phyloP scores from a whole-genome alignment of 1,140 invertebrate genomes.

The Diorhabda carinulata region DNA sequence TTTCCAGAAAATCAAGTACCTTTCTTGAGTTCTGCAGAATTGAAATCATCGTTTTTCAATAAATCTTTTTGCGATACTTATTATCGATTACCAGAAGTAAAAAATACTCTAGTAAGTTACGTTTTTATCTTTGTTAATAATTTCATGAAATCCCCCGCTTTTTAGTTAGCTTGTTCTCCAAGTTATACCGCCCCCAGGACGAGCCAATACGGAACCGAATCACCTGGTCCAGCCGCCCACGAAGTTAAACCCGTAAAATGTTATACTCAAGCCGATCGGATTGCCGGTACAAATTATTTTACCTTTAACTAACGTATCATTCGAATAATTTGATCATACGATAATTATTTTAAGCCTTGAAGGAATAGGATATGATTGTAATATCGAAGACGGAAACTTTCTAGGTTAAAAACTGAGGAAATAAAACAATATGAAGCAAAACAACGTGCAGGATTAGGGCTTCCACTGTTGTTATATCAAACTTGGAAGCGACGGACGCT shows the following conservation, averaged over 20 bases:
- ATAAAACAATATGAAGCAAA: too few species aligned
- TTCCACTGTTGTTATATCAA: too few species aligned
- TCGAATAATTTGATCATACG: too few species aligned
- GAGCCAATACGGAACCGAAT: conserved; percentile 9
- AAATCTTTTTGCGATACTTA: conserved; percentile 17
- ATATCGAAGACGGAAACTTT: too few species aligned
- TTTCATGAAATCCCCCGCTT: not conserved
- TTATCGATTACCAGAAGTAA: conserved; percentile 9
- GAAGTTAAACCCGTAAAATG: conserved; percentile 20
- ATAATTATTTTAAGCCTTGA: too few species aligned
- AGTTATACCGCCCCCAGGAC: conserved; percentile 27
- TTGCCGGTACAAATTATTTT: not conserved
- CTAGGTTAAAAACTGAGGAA: too few species aligned
- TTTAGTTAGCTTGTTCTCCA: conserved; percentile 26
- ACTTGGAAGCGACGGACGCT: too few species aligned
- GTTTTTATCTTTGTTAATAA: not conserved
- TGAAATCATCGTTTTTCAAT: conserved; percentile 4
- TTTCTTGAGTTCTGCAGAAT: conserved; percentile 23
- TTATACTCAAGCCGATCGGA: conserved; percentile 7
- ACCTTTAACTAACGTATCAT: too few species aligned
- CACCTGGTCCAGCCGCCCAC: conserved; percentile 27
- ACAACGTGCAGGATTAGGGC: too few species aligned
- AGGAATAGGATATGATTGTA: too few species aligned
- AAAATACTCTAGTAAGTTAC: not conserved
- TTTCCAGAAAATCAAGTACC: conserved; percentile 19